Evolutionary conservation across 2,888 invertebrate species (phyloP).

Genomic region (Agapetus fuscipes): DNA sequence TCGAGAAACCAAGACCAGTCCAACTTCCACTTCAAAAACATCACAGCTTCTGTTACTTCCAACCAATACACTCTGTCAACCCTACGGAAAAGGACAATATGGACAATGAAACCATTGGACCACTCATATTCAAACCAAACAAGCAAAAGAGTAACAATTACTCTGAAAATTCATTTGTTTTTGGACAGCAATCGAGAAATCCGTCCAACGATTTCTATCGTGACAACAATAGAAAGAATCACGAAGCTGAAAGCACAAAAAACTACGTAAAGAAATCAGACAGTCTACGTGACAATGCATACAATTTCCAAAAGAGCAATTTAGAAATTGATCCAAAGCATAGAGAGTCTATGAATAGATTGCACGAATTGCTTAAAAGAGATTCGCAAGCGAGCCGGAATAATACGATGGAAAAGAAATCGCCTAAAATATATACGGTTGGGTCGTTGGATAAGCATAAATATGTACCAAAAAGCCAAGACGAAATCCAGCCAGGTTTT

Average conservation of each 20-base stretch:
- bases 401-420: constrained; percentile 4
- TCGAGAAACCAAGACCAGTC: constrained; percentile 39
- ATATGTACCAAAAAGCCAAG: constrained; percentile 13
- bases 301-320: background rate
- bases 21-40: constrained; percentile 56
- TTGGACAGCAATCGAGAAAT: too few relatives aligned
- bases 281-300: constrained; percentile 1
- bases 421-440: constrained; percentile 15
- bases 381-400: constrained; percentile 7
- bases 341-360: constrained; percentile 16
- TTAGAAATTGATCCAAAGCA: constrained; percentile 16
- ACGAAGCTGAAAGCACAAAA: constrained; percentile 5
- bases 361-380: constrained; percentile 18
- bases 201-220: too few relatives aligned
- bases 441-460: constrained; percentile 16
- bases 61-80: constrained; percentile 45
- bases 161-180: too few relatives aligned
- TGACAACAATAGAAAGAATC: constrained; percentile 8
- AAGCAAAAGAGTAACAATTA: constrained; percentile 36
- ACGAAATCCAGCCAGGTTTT: constrained; percentile 11
- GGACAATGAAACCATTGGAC: constrained; percentile 38
- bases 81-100: constrained; percentile 23
- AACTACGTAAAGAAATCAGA: constrained; percentile 1
- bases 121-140: constrained; percentile 39
- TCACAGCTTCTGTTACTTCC: constrained; percentile 57